Evolutionary conservation across 2,797 vertebrate species (phyloP).

Genomic region (Diplodus puntazzo): DNA sequence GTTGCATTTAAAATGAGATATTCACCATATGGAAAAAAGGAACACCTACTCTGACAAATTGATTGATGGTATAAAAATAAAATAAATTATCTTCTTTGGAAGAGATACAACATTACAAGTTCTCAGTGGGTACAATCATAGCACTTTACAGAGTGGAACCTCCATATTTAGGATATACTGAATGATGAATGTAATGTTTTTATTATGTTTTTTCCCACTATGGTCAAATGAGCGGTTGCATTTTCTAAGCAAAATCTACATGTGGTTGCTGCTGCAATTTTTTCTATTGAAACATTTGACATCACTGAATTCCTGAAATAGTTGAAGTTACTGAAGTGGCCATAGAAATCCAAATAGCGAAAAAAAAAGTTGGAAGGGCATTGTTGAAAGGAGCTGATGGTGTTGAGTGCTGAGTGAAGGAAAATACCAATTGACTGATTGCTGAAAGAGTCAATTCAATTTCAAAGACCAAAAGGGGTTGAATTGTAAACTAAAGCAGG

Average conservation of each 20-base stretch:
- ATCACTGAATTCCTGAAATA: background rate
- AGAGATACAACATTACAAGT: constrained; percentile 16
- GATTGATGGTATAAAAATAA: constrained; percentile 63
- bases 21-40: constrained; percentile 46
- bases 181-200: constrained; percentile 27
- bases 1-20: constrained; percentile 46
- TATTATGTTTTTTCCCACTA: background rate
- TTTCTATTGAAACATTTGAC: background rate
- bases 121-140: constrained; percentile 35
- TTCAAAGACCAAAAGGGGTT: background rate
- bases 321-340: background rate
- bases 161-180: constrained; percentile 18
- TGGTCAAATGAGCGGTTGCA: background rate
- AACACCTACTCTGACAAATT: constrained; percentile 60
- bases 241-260: background rate
- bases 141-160: constrained; percentile 34
- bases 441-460: background rate
- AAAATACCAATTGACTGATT: background rate
- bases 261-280: background rate
- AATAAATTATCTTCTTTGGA: constrained; percentile 50
- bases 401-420: background rate
- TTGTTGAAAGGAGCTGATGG: background rate
- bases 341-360: background rate
- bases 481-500: background rate
- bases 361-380: background rate